These are phyloP conservation scores for Eubucco bourcierii DNA, from an alignment of 2,113 vertebrate species.

Conservation along the genomic window DNA sequence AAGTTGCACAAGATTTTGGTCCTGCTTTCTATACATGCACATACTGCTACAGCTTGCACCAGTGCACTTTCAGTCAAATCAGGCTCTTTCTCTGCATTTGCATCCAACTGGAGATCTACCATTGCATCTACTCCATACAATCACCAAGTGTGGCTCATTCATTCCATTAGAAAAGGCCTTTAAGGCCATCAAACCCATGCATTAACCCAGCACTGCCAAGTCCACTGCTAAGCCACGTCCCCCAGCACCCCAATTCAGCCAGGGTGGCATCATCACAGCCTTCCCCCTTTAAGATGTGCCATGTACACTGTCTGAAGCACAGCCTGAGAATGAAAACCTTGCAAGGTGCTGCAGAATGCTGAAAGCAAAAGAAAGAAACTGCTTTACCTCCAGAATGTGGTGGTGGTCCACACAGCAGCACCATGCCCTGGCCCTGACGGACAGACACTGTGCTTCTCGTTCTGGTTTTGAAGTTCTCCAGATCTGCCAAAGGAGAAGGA, in stretches of 20 bases:
- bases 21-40: rapidly evolving
- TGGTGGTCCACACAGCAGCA: conserved; percentile 92
- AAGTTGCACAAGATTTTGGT: neutral
- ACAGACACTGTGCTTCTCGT: conserved; percentile 90
- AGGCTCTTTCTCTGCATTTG: neutral
- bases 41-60: neutral
- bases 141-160: neutral
- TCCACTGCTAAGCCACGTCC: neutral
- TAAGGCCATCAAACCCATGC: neutral
- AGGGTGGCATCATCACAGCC: neutral
- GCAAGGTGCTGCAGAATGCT: rapidly evolving
- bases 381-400: conserved; percentile 91
- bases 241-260: neutral
- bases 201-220: neutral
- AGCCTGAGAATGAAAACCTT: neutral
- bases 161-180: neutral
- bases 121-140: neutral
- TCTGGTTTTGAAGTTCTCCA: conserved; percentile 93
- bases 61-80: neutral
- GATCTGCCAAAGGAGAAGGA: conserved; percentile 79
- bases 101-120: neutral
- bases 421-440: conserved; percentile 95
- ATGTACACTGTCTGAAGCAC: neutral
- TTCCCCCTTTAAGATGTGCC: no score
- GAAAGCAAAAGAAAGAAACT: neutral